Evolutionary conservation across 2,797 vertebrate species (phyloP).

Genomic region (Bradypodion ventrale): DNA sequence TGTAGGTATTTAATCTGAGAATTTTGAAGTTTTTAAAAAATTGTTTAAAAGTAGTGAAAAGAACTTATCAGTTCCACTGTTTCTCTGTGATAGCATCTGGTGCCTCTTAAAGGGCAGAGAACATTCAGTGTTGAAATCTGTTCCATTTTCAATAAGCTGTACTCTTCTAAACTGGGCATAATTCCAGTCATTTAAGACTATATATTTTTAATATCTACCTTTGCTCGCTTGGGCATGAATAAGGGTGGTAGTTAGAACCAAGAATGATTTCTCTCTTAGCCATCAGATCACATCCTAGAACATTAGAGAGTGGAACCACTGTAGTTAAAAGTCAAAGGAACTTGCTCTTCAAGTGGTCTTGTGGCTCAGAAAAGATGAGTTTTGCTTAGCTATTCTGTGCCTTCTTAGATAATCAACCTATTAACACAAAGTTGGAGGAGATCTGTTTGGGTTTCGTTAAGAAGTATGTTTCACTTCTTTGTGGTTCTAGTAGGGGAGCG

Average conservation of each 20-base stretch:
- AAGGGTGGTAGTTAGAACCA: background rate
- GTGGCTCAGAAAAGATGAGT: background rate
- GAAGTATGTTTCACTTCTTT: too few relatives aligned
- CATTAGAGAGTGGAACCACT: background rate
- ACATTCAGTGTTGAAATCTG: background rate
- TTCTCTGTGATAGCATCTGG: background rate
- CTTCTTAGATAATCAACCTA: background rate
- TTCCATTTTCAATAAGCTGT: background rate
- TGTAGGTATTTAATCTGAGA: background rate
- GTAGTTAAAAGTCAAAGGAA: background rate
- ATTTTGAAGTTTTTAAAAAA: background rate
- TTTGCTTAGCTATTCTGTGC: background rate
- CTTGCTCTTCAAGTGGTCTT: background rate
- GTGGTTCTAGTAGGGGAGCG: too few relatives aligned
- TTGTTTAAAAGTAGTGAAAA: background rate
- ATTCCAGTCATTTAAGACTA: background rate
- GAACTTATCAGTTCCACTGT: background rate
- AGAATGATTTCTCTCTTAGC: background rate
- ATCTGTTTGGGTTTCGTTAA: background rate
- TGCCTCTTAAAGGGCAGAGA: background rate
- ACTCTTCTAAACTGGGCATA: background rate
- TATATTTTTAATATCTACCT: background rate
- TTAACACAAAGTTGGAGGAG: background rate
- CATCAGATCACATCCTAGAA: background rate
- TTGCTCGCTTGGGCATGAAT: background rate